These are phyloP conservation scores for Celastrina argiolus DNA, from an alignment of 2,888 invertebrate genomes.

Conservation along the genomic window DNA sequence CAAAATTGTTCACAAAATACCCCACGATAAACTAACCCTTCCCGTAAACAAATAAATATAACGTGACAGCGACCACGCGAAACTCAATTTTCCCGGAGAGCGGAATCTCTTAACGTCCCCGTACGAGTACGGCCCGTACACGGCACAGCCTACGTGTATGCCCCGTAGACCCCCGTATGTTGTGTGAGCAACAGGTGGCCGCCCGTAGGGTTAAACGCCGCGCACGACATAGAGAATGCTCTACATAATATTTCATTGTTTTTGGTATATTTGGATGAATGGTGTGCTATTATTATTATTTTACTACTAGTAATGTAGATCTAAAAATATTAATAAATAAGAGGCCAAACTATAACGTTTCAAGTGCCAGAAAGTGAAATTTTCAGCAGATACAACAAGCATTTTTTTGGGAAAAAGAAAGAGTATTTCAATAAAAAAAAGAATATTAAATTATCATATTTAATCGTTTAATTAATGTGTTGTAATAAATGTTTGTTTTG, in stretches of 20 bases:
- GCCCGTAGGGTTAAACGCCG: conserved; percentile 73
- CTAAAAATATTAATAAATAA: too few species aligned
- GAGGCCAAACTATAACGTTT: too few species aligned
- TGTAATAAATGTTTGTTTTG: too few species aligned
- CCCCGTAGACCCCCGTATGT: conserved; percentile 49
- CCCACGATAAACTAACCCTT: conserved; percentile 41
- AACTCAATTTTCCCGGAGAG: conserved; percentile 63
- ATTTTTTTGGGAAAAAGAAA: too few species aligned
- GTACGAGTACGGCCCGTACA: conserved; percentile 26
- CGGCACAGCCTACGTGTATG: conserved; percentile 35
- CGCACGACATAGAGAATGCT: conserved; percentile 44
- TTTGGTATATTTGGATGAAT: not conserved
- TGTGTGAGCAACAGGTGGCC: conserved; percentile 71
- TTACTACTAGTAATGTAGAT: too few species aligned
- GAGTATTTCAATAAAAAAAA: too few species aligned
- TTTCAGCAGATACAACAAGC: too few species aligned
- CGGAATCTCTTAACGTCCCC: conserved; percentile 41
- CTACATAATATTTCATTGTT: conserved; percentile 36
- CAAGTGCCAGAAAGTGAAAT: too few species aligned
- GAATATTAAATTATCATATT: too few species aligned
- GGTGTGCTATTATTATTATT: too few species aligned
- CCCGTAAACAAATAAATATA: conserved; percentile 52
- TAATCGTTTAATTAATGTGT: too few species aligned
- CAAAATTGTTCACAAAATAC: conserved; percentile 27
- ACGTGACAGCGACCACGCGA: conserved; percentile 46